A percentile compares a stretch with the other conserved stretches of the same genome.
phyloP scores from a whole-genome alignment of 2,113 vertebrate genomes.

The Chloebia gouldiae region DNA sequence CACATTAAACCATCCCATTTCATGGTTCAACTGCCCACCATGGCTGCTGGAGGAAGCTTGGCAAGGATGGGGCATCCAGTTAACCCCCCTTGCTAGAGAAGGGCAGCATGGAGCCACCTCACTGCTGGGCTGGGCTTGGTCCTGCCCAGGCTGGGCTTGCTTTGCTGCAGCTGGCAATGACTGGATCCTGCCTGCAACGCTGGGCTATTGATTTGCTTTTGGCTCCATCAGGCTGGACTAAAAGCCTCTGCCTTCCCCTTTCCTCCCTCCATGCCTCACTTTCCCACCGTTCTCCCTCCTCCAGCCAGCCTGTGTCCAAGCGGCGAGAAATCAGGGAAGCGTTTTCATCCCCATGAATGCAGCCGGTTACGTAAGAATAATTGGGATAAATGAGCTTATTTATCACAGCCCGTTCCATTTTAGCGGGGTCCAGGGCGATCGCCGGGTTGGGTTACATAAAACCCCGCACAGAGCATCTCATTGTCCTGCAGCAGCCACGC shows the following conservation, averaged over 20 bases:
- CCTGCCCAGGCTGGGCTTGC: not conserved
- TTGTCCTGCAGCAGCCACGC: not conserved
- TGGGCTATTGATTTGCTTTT: conserved; percentile 22
- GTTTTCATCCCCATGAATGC: conserved; percentile 52
- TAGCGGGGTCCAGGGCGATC: not conserved
- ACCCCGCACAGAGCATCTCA: conserved; percentile 41
- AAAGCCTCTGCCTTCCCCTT: conserved; percentile 15
- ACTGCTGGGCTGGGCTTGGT: not conserved
- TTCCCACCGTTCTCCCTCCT: not conserved
- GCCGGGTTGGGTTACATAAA: conserved; percentile 30
- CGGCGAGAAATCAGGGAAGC: not conserved
- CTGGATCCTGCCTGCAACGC: not conserved
- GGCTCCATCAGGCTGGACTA: not conserved
- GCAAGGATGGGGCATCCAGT: not conserved
- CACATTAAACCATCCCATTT: not conserved
- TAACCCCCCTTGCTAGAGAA: not conserved
- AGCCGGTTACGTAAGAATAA: conserved; percentile 52
- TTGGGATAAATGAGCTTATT: conserved; percentile 65
- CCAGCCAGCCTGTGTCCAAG: not conserved
- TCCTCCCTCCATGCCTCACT: not conserved
- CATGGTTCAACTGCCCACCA: not conserved
- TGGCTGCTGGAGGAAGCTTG: not conserved
- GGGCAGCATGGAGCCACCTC: not conserved
- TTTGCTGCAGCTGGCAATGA: not conserved
- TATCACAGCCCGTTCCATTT: conserved; percentile 23